phyloP scores from a whole-genome alignment of 2,797 vertebrate genomes.

The Cryptoprocta ferox region DNA sequence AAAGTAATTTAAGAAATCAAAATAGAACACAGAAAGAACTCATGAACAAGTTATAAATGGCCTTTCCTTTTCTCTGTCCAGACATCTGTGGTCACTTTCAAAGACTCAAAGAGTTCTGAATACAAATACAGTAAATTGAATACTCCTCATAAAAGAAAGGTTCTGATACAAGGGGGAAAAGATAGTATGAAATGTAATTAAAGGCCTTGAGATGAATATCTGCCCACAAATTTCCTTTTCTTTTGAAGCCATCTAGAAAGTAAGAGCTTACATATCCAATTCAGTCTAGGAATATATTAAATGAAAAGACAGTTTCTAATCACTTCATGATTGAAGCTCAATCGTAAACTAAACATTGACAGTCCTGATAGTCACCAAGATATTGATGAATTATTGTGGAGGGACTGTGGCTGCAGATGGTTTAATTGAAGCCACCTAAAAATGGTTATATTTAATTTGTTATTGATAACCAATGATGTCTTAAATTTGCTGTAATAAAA shows the following conservation, averaged over 20 bases:
- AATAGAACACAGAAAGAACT: neutral
- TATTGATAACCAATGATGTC: neutral
- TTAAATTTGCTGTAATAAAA: conserved; percentile 38
- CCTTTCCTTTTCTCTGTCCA: neutral
- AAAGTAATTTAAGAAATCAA: conserved; percentile 41
- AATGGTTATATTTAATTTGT: conserved; percentile 48
- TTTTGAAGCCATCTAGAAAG: conserved; percentile 32
- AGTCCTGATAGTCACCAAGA: neutral
- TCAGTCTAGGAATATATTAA: conserved; percentile 46
- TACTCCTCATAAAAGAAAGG: neutral
- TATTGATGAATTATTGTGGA: neutral
- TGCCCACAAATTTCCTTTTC: neutral
- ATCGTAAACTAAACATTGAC: neutral
- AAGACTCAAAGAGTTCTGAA: conserved; percentile 50
- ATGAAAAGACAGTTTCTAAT: conserved; percentile 33
- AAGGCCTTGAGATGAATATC: neutral
- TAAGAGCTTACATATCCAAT: neutral
- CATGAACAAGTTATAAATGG: neutral
- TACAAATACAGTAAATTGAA: conserved; percentile 42
- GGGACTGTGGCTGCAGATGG: neutral
- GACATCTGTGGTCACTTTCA: neutral
- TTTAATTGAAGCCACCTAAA: conserved; percentile 9
- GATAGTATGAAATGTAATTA: neutral
- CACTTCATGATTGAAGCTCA: neutral
- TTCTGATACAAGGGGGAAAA: neutral